Evolutionary conservation across 2,888 invertebrate species (phyloP), one percentile per base, ranked within the genome.

Genomic region (Phragmatobia fuliginosa): DNA sequence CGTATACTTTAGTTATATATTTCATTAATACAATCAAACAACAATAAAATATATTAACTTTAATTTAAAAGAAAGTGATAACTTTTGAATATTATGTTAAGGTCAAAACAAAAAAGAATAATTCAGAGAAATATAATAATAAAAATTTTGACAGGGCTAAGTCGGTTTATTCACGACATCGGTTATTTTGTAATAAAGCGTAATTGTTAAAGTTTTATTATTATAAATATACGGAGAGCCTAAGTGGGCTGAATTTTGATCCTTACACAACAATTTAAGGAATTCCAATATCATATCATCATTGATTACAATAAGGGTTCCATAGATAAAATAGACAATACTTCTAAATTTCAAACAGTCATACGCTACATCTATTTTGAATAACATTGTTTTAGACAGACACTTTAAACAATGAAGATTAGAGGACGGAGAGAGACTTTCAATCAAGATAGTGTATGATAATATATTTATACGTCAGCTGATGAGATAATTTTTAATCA

Each of bases 401-500:
- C 56, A 66, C 58, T 68, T 63, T 67, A 75, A 76, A 75, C 75
- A 76, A 69, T 75, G 77, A 82, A 85, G 86, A 85, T 76, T 79
- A 73, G 73, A 67, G 67, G 41, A 66, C 64, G 79, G 78, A 80
- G 79, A 83, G 74, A 83, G 78, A 83, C 87, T 86, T 87, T 90
- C 88, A 86, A 90, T 90, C 90, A 90, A 87, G 90, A 91, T 91
- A 90, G 64, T 56, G 65, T 21, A 64, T 56, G 87, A 87, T 88
- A 89, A 84, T 74, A 75, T 66, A 73, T 72, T 83, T 76, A 77
- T 78, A 78, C 79, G 79, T 81, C 81, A 83, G 75, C 77, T 59
- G 77, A 74, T 70, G 73, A 79, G 83, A 85, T 83, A 83, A 41
- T 41, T 41, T 41, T 16, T 41, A 41, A 77, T 70, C 41, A 81